phyloP scores from a whole-genome alignment of 2,797 vertebrate genomes.

The Apodemus agrarius region DNA sequence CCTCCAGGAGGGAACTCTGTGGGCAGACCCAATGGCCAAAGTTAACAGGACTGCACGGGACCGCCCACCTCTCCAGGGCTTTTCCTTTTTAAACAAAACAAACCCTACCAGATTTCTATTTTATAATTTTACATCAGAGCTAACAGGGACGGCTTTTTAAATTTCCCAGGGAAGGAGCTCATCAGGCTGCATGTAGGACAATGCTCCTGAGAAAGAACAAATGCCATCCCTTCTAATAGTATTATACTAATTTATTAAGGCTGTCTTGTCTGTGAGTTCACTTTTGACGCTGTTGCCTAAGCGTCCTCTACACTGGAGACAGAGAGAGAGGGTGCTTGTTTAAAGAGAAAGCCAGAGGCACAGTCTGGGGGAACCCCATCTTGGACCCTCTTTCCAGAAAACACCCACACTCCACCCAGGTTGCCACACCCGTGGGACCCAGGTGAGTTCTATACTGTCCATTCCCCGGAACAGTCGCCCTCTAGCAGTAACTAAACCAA shows the following conservation, averaged over 20 bases:
- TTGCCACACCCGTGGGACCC: constrained; percentile 6
- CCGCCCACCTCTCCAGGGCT: constrained; percentile 81
- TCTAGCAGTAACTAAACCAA: constrained; percentile 58
- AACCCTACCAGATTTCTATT: constrained; percentile 88
- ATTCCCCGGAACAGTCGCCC: constrained; percentile 44
- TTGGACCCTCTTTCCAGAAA: constrained; percentile 53
- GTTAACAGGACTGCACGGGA: constrained; percentile 88
- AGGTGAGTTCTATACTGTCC: constrained; percentile 63
- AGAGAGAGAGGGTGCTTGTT: constrained; percentile 67
- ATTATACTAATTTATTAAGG: constrained; percentile 88
- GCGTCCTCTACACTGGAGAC: constrained; percentile 74
- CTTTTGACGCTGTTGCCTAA: constrained; percentile 83
- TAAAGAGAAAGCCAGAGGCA: constrained; percentile 66
- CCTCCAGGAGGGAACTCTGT: constrained; percentile 94
- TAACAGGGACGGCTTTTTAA: constrained; percentile 86
- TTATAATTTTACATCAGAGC: constrained; percentile 88
- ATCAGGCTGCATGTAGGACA: constrained; percentile 84
- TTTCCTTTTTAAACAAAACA: constrained; percentile 88
- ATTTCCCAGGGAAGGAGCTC: constrained; percentile 85
- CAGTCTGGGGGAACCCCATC: constrained; percentile 39
- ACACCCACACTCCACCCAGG: background rate
- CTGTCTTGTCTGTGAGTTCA: constrained; percentile 86
- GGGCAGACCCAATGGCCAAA: constrained; percentile 93
- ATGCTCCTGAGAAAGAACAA: constrained; percentile 82
- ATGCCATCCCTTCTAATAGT: constrained; percentile 85